Base-by-base conservation (phyloP, 2,113 vertebrate species). In the Oreochromis aureus region DNA sequence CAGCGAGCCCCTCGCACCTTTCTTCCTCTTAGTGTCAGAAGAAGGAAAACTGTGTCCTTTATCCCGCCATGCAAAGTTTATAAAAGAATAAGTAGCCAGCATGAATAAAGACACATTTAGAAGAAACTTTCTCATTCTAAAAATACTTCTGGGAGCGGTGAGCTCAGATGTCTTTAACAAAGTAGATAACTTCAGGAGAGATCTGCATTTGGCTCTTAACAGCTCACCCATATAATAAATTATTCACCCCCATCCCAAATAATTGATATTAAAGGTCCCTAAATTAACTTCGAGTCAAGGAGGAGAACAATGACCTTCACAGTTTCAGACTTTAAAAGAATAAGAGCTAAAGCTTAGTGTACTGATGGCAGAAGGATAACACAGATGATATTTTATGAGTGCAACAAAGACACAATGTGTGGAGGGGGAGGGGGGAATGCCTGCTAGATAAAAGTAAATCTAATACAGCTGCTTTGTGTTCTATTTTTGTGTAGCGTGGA, bases 201-300 rank as follows among this genome's bases (percentile, higher is more conserved):
- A 89, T 90, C 80, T 87, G 51, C 81, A 93, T 91, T 89, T 59
- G 53, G 51, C 71, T 82, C 76, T 71, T 56, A 55, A 81, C 55
- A 88, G 44, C 84, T 76, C 39, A 76, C 54, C 30, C 15, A 27
- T 73, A 54, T 82, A 2, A 11, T 90, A 54, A 93, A 93, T 94
- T 84, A 94, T 95, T 95, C 55, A 94, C 12, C 78, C 18, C 32
- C 53, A 10, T 86, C 85, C 69, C 84, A 88, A 95, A 94, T 95
- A 93, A 94, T 93, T 93, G 24, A 94, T 93, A 69, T 63, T 76
- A 8, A 81, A 91, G 55, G 78, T 87, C 69, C 88, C 80, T 36
- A 30, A 87, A 89, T 83, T 18, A 88, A 85, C 85, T 81, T 55
- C 5, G 51, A 86, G 18, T 84, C 22, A 86, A 3, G 16, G 32